Conservation (phyloP, 2,888 invertebrate species). For the Arrhopalites spinosus region DNA sequence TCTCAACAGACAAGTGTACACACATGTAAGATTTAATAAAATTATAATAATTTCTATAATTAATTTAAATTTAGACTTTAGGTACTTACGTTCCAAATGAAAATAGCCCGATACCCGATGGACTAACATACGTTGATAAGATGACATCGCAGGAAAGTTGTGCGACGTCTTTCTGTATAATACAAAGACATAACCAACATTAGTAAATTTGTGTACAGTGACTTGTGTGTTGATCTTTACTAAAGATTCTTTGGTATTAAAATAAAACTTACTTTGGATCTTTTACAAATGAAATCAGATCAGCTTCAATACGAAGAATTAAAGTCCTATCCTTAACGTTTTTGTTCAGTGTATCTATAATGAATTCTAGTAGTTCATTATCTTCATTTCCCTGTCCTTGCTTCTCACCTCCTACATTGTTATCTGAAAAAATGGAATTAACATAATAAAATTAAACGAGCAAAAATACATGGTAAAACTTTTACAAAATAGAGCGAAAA, state of each 20-base stretch:
- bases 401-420: constrained; percentile 79
- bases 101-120: constrained; percentile 93
- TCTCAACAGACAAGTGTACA: no score
- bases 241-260: not conserved
- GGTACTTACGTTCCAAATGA: constrained; percentile 73
- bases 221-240: no score
- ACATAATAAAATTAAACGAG: not conserved
- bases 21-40: no score
- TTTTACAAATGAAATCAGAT: constrained; percentile 79
- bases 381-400: constrained; percentile 63
- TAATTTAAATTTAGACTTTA: no score
- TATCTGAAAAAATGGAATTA: constrained; percentile 63
- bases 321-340: constrained; percentile 85
- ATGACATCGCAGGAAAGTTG: constrained; percentile 90
- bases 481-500: not conserved
- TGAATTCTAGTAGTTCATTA: constrained; percentile 66
- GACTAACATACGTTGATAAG: constrained; percentile 94
- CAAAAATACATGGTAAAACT: not conserved
- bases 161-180: constrained; percentile 71
- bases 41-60: no score
- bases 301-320: constrained; percentile 84
- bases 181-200: not conserved
- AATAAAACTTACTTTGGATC: constrained; percentile 71
- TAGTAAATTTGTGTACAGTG: not conserved
- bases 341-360: constrained; percentile 87